Percentiles rank a stretch among this genome's conserved stretches.
phyloP scores from a whole-genome alignment of 2,888 invertebrate genomes.

The Spodoptera littoralis region DNA sequence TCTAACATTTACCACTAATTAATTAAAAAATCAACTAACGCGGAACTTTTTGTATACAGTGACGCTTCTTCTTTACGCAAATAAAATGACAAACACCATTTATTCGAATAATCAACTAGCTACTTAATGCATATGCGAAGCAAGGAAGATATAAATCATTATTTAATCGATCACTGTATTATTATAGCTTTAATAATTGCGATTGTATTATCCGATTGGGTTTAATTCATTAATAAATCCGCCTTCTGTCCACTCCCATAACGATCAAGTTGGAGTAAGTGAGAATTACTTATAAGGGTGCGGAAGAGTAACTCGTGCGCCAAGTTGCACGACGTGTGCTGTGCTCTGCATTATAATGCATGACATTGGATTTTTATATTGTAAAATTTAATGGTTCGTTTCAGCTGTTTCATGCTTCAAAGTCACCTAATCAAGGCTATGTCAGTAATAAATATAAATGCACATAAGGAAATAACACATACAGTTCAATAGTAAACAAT shows the following conservation, averaged over 20 bases:
- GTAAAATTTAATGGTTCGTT: constrained; percentile 35
- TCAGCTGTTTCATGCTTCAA: constrained; percentile 39
- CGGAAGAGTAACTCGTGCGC: constrained; percentile 27
- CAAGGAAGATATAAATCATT: constrained; percentile 52
- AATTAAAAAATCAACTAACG: constrained; percentile 37
- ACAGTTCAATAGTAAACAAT: not conserved
- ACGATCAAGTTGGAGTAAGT: constrained; percentile 15
- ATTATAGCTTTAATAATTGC: constrained; percentile 40
- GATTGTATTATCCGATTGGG: constrained; percentile 6
- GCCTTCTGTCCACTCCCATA: constrained; percentile 10
- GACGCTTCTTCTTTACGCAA: constrained; percentile 36
- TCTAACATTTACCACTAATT: constrained; percentile 24
- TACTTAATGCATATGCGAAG: constrained; percentile 35
- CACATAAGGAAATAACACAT: constrained; percentile 14
- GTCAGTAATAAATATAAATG: constrained; percentile 12
- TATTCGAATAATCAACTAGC: constrained; percentile 23
- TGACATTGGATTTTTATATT: constrained; percentile 33
- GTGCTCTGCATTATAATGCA: constrained; percentile 33
- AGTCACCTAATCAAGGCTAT: constrained; percentile 30
- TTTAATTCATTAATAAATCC: constrained; percentile 25
- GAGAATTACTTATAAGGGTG: constrained; percentile 13
- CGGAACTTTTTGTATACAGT: constrained; percentile 45
- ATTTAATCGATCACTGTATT: constrained; percentile 33
- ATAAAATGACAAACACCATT: constrained; percentile 38
- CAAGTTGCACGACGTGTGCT: constrained; percentile 24